Conservation (phyloP, 2,113 vertebrate species). For the Pagrus major region DNA sequence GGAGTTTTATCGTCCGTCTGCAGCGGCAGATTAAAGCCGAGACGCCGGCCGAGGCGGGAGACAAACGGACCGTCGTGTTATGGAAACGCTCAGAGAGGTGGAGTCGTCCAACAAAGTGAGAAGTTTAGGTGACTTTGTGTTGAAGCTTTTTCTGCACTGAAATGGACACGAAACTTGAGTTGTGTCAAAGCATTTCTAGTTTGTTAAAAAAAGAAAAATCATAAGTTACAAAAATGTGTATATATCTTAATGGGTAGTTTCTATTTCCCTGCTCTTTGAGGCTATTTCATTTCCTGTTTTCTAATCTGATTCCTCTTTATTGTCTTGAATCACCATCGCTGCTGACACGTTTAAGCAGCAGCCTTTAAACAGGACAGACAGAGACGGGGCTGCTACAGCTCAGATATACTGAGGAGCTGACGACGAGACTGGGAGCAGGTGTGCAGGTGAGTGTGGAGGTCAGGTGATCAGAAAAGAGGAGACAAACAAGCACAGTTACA, state of each 20-base stretch:
- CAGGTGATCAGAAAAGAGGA: not conserved
- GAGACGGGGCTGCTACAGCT: not conserved
- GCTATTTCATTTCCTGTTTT: not conserved
- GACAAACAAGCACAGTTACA: too few relatives aligned
- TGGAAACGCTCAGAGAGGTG: not conserved
- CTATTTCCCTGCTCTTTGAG: too few relatives aligned
- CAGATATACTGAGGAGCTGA: not conserved
- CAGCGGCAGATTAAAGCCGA: slow-evolving; percentile 29
- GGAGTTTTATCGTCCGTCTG: not conserved
- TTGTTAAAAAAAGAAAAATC: too few relatives aligned
- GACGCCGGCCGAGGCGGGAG: not conserved
- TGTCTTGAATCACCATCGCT: not conserved
- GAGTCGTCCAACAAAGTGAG: too few relatives aligned
- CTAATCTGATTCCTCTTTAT: too few relatives aligned
- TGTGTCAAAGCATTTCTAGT: not conserved
- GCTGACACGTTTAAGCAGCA: too few relatives aligned
- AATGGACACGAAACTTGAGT: not conserved
- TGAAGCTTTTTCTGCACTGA: not conserved
- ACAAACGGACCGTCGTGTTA: too few relatives aligned
- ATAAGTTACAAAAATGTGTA: too few relatives aligned
- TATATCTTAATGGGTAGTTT: too few relatives aligned
- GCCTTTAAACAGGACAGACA: too few relatives aligned
- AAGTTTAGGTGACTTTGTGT: not conserved
- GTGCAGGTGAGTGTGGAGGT: too few relatives aligned
- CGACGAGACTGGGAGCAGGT: not conserved